Evolutionary conservation across 2,888 invertebrate genomes (phyloP), one percentile per base, ranked within the genome.

Genomic region (Chymomyza caudatula): DNA sequence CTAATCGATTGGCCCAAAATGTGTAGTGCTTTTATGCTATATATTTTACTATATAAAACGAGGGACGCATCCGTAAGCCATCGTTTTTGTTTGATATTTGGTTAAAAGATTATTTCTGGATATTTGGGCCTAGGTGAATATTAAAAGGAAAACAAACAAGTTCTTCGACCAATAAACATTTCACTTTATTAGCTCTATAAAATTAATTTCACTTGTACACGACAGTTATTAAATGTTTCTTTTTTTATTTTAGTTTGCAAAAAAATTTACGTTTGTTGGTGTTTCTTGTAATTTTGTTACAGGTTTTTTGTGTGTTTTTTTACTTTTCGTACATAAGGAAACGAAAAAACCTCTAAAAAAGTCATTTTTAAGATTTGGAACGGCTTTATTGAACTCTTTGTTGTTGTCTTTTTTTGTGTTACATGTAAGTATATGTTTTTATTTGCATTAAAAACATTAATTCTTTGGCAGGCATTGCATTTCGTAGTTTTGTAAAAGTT

Each of bases 381-480:
- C 78, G 78, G 78, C 77, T 74, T 74, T 71, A 74, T 79, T 79
- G 74, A 79, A 79, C 76, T 77, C 72, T 69, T 75, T 80, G 71
- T 72, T 78, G 78, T 75, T 63, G 56, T 72, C 71, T 75, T 69
- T 71, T 61, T 77, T 80, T 74, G 76, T 80, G 60, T 76, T 81
- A 75, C 74, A 68, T 81, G 74, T 78, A 78, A 76, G 71, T 74
- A 72, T 60, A 67, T 75, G 66, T 74, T 53, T 58, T 63, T n/a
- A 60, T 54, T 37, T 37, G 78, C 74, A 59, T 76, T 78, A 73
- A 82, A 76, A 79, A 83, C 83, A 76, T 80, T 80, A 78, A 80
- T 83, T 80, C 80, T 82, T 81, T 88, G 88, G 88, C 88, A 88
- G 88, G 88, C 88, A 88, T 88, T 86, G 77, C 85, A 88, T 88